Percentiles rank a stretch among this genome's conserved stretches.
These are phyloP conservation scores for Drosophila infuscata DNA, from an alignment of 2,888 invertebrate genomes.

Conservation along the genomic window DNA sequence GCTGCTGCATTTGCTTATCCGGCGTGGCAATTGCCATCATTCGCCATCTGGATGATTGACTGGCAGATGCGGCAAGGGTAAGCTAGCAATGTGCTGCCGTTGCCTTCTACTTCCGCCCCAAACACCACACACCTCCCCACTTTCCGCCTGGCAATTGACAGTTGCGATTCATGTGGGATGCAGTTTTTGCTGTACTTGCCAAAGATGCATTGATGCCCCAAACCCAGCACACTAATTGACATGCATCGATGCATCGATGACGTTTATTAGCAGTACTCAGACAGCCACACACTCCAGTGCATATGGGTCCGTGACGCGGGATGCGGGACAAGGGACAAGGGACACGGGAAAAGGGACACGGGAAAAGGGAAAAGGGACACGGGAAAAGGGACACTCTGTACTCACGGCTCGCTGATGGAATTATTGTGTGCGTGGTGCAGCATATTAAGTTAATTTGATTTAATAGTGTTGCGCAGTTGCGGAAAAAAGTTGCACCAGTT, in stretches of 20 bases:
- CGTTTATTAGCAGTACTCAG: slow-evolving; percentile 77
- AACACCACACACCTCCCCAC: neutral
- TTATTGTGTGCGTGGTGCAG: slow-evolving; percentile 67
- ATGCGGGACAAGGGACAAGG: neutral
- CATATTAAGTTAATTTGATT: slow-evolving; percentile 74
- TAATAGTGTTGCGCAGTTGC: slow-evolving; percentile 43
- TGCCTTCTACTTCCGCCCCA: neutral
- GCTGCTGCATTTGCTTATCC: slow-evolving; percentile 30
- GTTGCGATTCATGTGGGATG: slow-evolving; percentile 76
- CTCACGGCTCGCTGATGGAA: slow-evolving; percentile 56
- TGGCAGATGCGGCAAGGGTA: slow-evolving; percentile 39
- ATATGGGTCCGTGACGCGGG: neutral
- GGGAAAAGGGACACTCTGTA: neutral
- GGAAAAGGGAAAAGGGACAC: neutral
- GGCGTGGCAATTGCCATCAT: slow-evolving; percentile 47
- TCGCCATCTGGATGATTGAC: slow-evolving; percentile 64
- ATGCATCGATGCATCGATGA: slow-evolving; percentile 80
- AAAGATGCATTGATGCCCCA: slow-evolving; percentile 57
- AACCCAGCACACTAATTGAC: slow-evolving; percentile 63
- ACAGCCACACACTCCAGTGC: slow-evolving; percentile 51
- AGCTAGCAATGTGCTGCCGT: slow-evolving; percentile 22
- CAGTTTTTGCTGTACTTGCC: slow-evolving; percentile 73
- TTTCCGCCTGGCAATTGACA: slow-evolving; percentile 59
- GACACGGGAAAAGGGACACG: neutral
- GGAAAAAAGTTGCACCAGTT: slow-evolving; percentile 26